Percentiles rank a stretch among this genome's conserved stretches.
phyloP scores from a whole-genome alignment of 2,888 invertebrate genomes.

The Caenorhabditis sp. region DNA sequence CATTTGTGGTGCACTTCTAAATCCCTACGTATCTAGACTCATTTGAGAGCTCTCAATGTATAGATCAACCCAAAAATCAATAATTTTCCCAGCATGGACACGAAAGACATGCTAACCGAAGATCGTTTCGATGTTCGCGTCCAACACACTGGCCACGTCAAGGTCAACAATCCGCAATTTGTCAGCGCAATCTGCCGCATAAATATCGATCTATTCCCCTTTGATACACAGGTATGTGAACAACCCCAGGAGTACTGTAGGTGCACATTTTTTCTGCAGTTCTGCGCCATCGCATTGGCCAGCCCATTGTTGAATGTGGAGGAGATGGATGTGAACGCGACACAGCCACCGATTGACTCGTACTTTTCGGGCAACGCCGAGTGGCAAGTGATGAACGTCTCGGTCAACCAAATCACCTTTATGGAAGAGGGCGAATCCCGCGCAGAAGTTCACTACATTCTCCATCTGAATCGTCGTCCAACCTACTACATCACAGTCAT shows the following conservation, averaged over 20 bases:
- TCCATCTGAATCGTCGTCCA: conserved; percentile 64
- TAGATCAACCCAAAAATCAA: not conserved
- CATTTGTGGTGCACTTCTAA: no score
- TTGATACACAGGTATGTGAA: conserved; percentile 63
- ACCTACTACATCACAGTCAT: conserved; percentile 70
- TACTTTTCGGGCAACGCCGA: conserved; percentile 69
- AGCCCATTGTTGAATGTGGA: conserved; percentile 64
- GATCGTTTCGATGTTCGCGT: conserved; percentile 66
- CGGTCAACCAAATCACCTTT: conserved; percentile 66
- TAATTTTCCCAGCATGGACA: conserved; percentile 63
- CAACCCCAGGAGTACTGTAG: no score
- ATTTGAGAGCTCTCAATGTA: no score
- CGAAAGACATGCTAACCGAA: conserved; percentile 67
- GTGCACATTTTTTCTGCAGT: conserved; percentile 37
- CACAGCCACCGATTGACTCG: conserved; percentile 60
- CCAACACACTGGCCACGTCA: conserved; percentile 60
- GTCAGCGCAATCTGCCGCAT: conserved; percentile 63
- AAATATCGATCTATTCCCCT: conserved; percentile 66
- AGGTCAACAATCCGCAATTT: conserved; percentile 65
- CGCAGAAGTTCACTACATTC: conserved; percentile 67
- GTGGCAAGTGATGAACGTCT: conserved; percentile 69
- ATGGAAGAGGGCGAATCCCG: conserved; percentile 68
- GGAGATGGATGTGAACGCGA: conserved; percentile 67
- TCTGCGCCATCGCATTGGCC: conserved; percentile 68
- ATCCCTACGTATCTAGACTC: no score